Conservation (phyloP, 2,888 invertebrate genomes). For the Caenorhabditis wallacei region DNA sequence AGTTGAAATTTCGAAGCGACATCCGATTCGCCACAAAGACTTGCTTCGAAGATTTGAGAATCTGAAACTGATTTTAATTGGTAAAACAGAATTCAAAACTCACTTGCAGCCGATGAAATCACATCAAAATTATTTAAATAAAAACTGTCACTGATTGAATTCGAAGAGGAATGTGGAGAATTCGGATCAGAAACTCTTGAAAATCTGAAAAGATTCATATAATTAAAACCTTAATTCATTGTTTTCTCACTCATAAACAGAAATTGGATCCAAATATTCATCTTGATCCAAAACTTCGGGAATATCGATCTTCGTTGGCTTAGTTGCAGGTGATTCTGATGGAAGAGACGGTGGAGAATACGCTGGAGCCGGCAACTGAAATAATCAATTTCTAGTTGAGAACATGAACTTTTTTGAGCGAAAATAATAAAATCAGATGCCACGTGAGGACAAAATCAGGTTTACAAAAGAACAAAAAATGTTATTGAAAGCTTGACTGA, state of each 20-base stretch:
- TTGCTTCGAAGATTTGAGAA: constrained; percentile 64
- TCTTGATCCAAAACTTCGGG: constrained; percentile 34
- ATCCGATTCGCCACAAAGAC: constrained; percentile 66
- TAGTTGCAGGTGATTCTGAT: constrained; percentile 68
- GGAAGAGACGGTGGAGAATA: constrained; percentile 73
- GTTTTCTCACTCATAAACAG: constrained; percentile 43
- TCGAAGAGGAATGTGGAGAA: constrained; percentile 69
- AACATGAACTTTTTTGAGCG: not conserved
- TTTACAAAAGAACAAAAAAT: constrained; percentile 28
- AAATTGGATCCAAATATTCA: constrained; percentile 22
- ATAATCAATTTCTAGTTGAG: not conserved
- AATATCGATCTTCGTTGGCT: constrained; percentile 44
- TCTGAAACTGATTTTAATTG: constrained; percentile 31
- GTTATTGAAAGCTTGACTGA: constrained; percentile 16
- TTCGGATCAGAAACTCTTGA: constrained; percentile 66
- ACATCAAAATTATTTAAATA: constrained; percentile 74
- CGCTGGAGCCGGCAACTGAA: constrained; percentile 70
- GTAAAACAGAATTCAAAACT: not conserved
- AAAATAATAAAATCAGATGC: constrained; percentile 42
- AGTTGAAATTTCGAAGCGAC: constrained; percentile 69
- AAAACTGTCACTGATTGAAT: constrained; percentile 77
- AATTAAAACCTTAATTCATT: not conserved
- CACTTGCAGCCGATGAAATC: constrained; percentile 69
- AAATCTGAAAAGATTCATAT: constrained; percentile 61
- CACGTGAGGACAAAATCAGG: constrained; percentile 37